Evolutionary conservation across 2,113 vertebrate species (phyloP), one percentile per base, ranked within the genome.

Genomic region (Cololabis saira): DNA sequence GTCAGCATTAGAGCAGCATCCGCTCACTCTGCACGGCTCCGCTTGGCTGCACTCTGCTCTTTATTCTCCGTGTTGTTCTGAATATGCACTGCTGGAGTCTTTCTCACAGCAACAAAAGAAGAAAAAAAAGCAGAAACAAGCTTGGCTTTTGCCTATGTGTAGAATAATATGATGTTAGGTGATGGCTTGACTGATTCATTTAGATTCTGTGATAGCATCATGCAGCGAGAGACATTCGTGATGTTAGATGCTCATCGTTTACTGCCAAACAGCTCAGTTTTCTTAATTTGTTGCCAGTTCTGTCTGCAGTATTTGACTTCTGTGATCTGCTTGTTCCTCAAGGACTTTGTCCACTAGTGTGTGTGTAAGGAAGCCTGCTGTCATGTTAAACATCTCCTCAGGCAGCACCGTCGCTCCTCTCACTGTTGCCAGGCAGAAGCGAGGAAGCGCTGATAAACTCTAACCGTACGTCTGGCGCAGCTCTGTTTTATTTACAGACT

Each of bases 351-450:
- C 16, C 41, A 42, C 11, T 42, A 16, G 64, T 48, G 57, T 51
- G 40, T 49, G 45, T 49, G 49, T 58, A 27, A 33, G n/a, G 69
- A 60, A 10, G 33, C 53, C 47, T 19, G 41, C 72, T 72, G 56
- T 59, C 61, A 67, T 9, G 67, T 49, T 75, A 16, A 64, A 44
- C 10, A 11, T 50, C 61, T 71, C 67, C 12, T 9, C 57, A 4
- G 41, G 70, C 76, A 63, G 67, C 2, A 10, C 14, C 33, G 37
- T 56, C 44, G 19, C 53, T 45, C 15, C 24, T 51, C 55, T 48
- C 66, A 11, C 72, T 87, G 85, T 86, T 88, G 78, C 77, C 57
- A 71, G 82, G 82, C 74, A 83, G 78, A 85, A 86, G 66, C 11
- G 24, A 40, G 13, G 19, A 54, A 19, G 51, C 30, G 27, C 63